phyloP scores from a whole-genome alignment of 2,797 vertebrate genomes.

The Melanotaenia boesemani region DNA sequence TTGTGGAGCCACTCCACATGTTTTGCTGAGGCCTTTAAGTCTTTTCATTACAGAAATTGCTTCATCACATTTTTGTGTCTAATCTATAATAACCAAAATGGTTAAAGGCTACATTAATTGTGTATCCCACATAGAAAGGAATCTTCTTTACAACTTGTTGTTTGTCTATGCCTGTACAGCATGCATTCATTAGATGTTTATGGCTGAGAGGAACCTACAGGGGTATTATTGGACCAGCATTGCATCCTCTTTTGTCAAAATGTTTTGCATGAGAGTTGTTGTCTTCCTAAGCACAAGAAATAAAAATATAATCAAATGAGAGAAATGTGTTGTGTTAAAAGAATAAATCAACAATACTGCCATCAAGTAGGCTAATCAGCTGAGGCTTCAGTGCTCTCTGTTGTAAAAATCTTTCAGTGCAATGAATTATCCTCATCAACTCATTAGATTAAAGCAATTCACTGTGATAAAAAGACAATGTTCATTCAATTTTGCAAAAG shows the following conservation, averaged over 20 bases:
- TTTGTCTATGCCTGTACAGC: conserved; percentile 23
- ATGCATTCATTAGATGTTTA: conserved; percentile 7
- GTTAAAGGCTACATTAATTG: conserved; percentile 42
- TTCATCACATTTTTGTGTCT: conserved; percentile 70
- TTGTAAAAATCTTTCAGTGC: conserved; percentile 6
- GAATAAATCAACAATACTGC: conserved; percentile 7
- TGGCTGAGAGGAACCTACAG: conserved; percentile 1
- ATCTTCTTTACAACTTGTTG: conserved; percentile 32
- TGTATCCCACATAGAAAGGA: conserved; percentile 3
- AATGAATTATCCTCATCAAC: conserved; percentile 10
- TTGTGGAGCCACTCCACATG: conserved; percentile 72
- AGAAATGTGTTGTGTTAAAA: conserved; percentile 1
- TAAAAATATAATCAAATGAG: conserved; percentile 9
- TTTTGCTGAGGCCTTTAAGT: conserved; percentile 72
- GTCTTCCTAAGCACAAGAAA: conserved; percentile 7
- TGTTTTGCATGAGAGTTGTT: conserved; percentile 5
- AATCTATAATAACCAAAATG: conserved; percentile 61
- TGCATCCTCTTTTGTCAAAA: neutral
- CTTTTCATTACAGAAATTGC: conserved; percentile 73
- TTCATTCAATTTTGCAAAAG: conserved; percentile 4
- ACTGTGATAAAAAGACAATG: neutral
- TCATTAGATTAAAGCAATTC: conserved; percentile 16
- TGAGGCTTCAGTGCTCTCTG: neutral
- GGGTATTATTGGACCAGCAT: conserved; percentile 1
- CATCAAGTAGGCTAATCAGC: conserved; percentile 8